Base-by-base conservation (phyloP, 2,888 invertebrate species). In the Anticlea derivata region DNA sequence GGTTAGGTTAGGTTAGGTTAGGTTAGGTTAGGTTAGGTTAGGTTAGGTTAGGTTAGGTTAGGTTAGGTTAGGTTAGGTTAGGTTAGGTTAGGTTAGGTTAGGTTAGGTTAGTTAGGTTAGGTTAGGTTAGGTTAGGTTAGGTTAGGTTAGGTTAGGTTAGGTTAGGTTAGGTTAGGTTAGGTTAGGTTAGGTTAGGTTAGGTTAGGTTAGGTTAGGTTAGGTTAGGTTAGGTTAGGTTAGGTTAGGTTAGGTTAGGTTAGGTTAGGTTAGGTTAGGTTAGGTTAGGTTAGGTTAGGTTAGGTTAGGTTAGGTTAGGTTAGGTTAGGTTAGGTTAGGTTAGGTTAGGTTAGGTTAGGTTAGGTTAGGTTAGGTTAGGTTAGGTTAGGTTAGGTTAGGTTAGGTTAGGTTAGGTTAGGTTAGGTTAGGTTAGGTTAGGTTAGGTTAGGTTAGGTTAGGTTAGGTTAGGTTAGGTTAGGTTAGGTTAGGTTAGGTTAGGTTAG, bases 91-190 rank as follows among this genome's bases (percentile, higher is more conserved):
- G n/a, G n/a, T n/a, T n/a, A n/a, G n/a, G n/a, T n/a, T n/a, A n/a
- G n/a, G n/a, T n/a, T n/a, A n/a, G n/a, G n/a, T n/a, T n/a, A n/a
- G n/a, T n/a, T n/a, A n/a, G 56, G 55, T 58, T 58, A 58, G 58
- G 61, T 61, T 61, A 61, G 60, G 60, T 61, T 58, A 58, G 60
- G 55, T 57, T 51, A 56, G 94, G 88, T 40, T 94, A 81, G 0
- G 94, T 93, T 94, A 95, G 75, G 94, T 94, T 68, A 56, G 56
- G 59, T 50, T 50, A 50, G 59, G 59, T 53, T 55, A 55, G 59
- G 55, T 54, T 58, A 58, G 58, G 60, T 55, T 58, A 56, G 60
- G 58, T 54, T 55, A 58, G 61, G 56, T 56, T 56, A 57, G 56
- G 59, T 55, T 54, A 57, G 57, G 55, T 49, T 50, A 54, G 50